Base-by-base conservation (phyloP, 2,888 invertebrate genomes). In the Stegana nigrithorax region DNA sequence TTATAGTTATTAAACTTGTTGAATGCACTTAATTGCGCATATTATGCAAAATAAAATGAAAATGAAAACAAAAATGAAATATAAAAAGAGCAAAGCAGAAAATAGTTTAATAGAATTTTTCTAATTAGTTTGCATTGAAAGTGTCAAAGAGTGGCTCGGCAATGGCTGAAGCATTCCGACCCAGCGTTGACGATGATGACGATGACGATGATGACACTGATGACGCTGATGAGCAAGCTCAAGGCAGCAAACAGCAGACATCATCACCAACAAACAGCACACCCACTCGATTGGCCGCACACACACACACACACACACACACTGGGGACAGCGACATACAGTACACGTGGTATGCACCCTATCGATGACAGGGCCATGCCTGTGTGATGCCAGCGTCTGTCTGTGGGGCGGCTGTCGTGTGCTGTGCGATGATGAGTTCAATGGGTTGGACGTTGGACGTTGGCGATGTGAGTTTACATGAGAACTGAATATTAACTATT, bases 101-200 rank as follows among this genome's bases (percentile, higher is more conserved):
- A 5, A 27, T 25, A 36, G 39, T 36, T 56, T 50, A 32, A 53
- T 44, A 42, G 7, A 23, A 14, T 60, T 55, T 21, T 10, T 25
- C 44, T 53, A 60, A 60, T 60, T 60, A 55, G 55, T 55, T 60
- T 60, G 51, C 29, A 29, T 60, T 47, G 17, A 51, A n/a, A n/a
- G n/a, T n/a, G n/a, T n/a, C n/a, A n/a, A n/a, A n/a, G n/a, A n/a
- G n/a, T n/a, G n/a, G n/a, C n/a, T n/a, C 25, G 26, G n/a, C 25
- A 23, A 57, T n/a, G n/a, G n/a, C n/a, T n/a, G n/a, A n/a, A n/a
- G n/a, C n/a, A n/a, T 36, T 36, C n/a, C n/a, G 36, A 36, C 36
- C 36, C 36, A n/a, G 10, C 12, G 10, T 36, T 36, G 5, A 36
- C n/a, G 36, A 36, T 36, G 36, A 36, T n/a, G n/a, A 36, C n/a